Percentiles rank a stretch among this genome's conserved stretches.
Evolutionary conservation across 2,113 vertebrate genomes (phyloP).

Genomic region (Eulemur macaco): DNA sequence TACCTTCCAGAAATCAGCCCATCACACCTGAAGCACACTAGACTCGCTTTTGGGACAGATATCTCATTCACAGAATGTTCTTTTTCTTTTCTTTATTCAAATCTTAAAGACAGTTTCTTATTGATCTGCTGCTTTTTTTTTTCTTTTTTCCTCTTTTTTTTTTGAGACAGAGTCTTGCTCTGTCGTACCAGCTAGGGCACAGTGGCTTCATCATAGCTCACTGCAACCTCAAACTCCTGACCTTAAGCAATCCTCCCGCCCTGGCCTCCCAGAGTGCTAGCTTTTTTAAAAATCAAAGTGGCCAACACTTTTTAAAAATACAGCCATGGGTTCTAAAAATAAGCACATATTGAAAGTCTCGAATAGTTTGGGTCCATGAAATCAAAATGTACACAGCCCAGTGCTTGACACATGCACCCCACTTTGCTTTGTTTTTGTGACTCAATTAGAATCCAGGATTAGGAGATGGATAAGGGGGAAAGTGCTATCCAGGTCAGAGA

Average conservation of each 20-base stretch:
- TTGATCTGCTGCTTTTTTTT: not conserved
- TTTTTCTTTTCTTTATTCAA: not conserved
- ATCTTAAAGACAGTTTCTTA: not conserved
- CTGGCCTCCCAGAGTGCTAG: no score
- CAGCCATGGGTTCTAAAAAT: not conserved
- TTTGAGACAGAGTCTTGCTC: not conserved
- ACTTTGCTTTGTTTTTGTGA: not conserved
- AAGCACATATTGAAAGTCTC: not conserved
- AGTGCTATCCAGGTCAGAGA: not conserved
- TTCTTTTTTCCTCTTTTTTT: not conserved
- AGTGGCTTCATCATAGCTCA: no score
- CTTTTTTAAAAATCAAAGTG: not conserved
- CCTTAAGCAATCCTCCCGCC: not conserved
- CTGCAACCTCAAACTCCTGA: not conserved
- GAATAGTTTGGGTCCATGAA: not conserved
- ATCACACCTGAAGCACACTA: not conserved
- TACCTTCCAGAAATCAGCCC: not conserved
- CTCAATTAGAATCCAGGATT: not conserved
- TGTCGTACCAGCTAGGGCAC: no score
- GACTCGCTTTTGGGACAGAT: not conserved
- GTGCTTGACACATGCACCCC: accelerated
- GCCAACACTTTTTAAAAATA: not conserved
- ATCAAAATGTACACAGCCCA: not conserved
- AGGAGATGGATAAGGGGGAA: not conserved
- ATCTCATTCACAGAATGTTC: not conserved